These are phyloP conservation scores for Trissolcus basalis DNA, from an alignment of 1,140 invertebrate genomes.

Conservation along the genomic window DNA sequence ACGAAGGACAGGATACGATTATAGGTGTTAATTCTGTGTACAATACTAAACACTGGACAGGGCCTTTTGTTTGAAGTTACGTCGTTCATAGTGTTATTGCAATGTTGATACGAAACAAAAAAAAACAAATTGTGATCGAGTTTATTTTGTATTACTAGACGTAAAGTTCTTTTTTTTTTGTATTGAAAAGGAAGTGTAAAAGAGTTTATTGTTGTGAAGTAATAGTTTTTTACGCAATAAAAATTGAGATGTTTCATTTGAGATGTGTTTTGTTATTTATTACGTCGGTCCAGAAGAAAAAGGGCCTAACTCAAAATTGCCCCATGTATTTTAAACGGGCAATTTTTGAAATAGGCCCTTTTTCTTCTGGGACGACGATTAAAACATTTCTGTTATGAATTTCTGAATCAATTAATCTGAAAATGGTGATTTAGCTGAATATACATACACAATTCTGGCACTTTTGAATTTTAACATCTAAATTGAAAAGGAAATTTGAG, in stretches of 20 bases:
- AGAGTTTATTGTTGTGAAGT: conserved; percentile 17
- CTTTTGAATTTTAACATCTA: no score
- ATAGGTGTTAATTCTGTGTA: conserved; percentile 60
- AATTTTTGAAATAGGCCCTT: no score
- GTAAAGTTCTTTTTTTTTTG: conserved; percentile 10
- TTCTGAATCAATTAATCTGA: no score
- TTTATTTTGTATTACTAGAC: conserved; percentile 33
- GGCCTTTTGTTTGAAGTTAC: conserved; percentile 74
- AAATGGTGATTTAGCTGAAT: no score
- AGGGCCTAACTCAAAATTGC: no score
- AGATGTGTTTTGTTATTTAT: neutral
- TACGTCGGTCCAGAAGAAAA: no score
- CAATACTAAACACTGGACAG: conserved; percentile 75
- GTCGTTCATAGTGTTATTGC: neutral
- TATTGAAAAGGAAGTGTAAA: conserved; percentile 2
- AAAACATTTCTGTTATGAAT: no score
- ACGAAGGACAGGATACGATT: conserved; percentile 69
- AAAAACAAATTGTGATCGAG: conserved; percentile 35
- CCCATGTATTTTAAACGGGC: no score
- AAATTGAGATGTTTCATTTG: neutral
- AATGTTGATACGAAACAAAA: neutral
- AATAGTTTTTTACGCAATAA: conserved; percentile 8
- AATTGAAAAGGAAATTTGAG: no score
- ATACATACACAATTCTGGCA: no score
- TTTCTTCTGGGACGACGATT: no score